Percentiles rank a stretch among this genome's conserved stretches.
phyloP scores from a whole-genome alignment of 2,113 vertebrate genomes.

The Uria aalge region DNA sequence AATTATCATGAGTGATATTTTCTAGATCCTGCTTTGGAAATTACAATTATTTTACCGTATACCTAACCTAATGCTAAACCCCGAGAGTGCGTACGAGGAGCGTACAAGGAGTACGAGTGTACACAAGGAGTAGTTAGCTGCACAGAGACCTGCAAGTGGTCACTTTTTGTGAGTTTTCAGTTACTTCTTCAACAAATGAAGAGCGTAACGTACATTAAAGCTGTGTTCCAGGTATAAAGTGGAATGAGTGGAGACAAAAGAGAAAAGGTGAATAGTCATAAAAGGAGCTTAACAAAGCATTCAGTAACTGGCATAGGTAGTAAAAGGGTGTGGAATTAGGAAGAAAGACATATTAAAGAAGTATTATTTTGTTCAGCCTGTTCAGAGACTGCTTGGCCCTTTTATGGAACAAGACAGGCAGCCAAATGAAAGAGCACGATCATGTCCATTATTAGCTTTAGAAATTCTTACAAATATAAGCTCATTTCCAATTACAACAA shows the following conservation, averaged over 20 bases:
- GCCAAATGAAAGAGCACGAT: not conserved
- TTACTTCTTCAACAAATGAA: not conserved
- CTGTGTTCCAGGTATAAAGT: not conserved
- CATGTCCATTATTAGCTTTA: not conserved
- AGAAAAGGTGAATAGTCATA: not conserved
- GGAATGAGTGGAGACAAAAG: not conserved
- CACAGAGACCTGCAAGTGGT: not conserved
- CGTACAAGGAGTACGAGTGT: no score
- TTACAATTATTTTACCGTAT: not conserved
- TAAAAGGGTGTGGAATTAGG: not conserved
- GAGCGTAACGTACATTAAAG: not conserved
- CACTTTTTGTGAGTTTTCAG: not conserved
- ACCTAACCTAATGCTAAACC: not conserved
- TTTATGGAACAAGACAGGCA: not conserved
- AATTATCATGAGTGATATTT: not conserved
- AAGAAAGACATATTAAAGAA: not conserved
- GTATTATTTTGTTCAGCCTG: not conserved
- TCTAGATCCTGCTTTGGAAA: not conserved
- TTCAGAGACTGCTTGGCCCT: not conserved
- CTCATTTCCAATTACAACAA: not conserved
- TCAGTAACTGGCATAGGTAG: not conserved
- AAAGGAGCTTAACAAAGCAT: not conserved
- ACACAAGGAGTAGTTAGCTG: not conserved
- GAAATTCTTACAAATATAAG: not conserved
- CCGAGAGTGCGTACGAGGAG: not conserved